A percentile compares a stretch with the other conserved stretches of the same genome.
These are phyloP conservation scores for Leucopsar rothschildi DNA, from an alignment of 2,113 vertebrate species.

Conservation along the genomic window DNA sequence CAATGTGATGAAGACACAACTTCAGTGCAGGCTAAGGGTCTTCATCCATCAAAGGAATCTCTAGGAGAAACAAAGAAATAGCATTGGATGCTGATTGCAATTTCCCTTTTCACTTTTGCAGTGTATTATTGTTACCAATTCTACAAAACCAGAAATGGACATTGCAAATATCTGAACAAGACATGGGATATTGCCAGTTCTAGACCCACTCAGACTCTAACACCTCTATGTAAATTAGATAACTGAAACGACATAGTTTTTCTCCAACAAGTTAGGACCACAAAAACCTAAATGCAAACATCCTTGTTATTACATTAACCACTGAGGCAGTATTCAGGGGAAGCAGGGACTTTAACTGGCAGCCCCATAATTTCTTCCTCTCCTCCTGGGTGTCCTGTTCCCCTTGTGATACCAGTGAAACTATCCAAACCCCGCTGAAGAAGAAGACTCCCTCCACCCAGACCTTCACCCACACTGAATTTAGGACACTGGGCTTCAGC, in stretches of 20 bases:
- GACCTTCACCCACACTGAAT: background rate
- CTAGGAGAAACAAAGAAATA: constrained; percentile 61
- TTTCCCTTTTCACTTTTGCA: background rate
- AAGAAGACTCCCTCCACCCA: background rate
- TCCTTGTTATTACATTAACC: background rate
- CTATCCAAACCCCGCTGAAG: background rate
- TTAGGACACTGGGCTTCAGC: background rate
- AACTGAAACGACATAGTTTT: background rate
- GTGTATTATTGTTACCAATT: background rate
- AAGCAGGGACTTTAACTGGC: background rate
- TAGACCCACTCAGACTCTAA: background rate
- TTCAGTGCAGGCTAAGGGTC: constrained; percentile 59
- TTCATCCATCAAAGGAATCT: constrained; percentile 85
- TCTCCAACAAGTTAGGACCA: background rate
- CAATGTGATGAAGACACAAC: background rate
- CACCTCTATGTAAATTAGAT: background rate
- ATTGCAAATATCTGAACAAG: background rate
- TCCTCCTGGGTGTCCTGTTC: background rate
- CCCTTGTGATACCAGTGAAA: background rate
- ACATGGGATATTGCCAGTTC: background rate
- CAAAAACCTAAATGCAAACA: background rate
- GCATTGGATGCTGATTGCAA: background rate
- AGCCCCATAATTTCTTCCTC: background rate
- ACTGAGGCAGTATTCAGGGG: background rate
- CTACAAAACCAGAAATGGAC: background rate